Conservation (phyloP, 2,113 vertebrate species). For the Charadrius vociferus region DNA sequence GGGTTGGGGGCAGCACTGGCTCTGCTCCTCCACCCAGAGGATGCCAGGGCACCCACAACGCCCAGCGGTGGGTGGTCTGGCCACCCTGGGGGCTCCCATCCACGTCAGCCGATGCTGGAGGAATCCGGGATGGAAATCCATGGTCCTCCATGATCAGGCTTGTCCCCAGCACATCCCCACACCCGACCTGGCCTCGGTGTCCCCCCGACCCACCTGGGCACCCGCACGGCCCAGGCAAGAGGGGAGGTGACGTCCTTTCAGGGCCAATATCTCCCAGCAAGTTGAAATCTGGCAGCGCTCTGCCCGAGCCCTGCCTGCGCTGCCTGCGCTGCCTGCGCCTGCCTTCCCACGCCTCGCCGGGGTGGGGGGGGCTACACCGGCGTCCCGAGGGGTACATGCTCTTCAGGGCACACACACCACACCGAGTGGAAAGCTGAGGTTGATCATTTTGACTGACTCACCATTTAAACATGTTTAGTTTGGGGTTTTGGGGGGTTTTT, state of each 20-base stretch:
- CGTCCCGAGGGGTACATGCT: accelerated
- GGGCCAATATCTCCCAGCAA: accelerated
- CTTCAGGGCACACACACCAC: not conserved
- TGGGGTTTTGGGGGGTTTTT: not conserved
- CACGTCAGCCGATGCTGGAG: not conserved
- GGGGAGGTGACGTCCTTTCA: accelerated
- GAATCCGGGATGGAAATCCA: not conserved
- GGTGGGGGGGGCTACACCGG: accelerated
- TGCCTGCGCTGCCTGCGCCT: not conserved
- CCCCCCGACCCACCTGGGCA: not conserved
- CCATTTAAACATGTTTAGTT: accelerated
- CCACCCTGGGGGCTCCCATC: not conserved
- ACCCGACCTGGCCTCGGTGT: accelerated
- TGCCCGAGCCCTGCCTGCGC: not conserved
- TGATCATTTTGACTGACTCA: not conserved
- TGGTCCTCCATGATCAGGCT: not conserved
- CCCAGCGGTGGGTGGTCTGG: accelerated
- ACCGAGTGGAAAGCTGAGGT: not conserved
- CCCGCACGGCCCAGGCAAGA: accelerated
- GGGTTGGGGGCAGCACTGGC: accelerated
- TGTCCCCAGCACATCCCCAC: accelerated
- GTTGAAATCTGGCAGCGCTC: accelerated
- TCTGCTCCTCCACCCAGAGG: accelerated
- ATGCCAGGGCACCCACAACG: not conserved
- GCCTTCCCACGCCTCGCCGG: not conserved